These are phyloP conservation scores for Magallana gigas DNA, from an alignment of 1,140 invertebrate species.

Conservation along the genomic window DNA sequence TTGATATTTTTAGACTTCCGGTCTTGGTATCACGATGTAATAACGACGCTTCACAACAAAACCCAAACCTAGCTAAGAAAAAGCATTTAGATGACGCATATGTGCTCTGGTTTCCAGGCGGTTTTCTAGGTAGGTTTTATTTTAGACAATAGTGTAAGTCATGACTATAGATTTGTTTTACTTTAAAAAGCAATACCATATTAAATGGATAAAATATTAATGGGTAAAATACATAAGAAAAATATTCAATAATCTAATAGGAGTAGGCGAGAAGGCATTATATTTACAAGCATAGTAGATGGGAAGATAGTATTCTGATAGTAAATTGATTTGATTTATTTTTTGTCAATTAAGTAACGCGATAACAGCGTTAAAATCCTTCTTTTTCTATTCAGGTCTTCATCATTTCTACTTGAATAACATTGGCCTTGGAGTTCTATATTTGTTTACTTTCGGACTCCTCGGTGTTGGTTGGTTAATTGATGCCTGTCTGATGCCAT, in stretches of 20 bases:
- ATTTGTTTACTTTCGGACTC: constrained; percentile 71
- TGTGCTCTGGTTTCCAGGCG: constrained; percentile 55
- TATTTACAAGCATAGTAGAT: background rate
- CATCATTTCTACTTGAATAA: constrained; percentile 71
- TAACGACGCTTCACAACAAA: constrained; percentile 42
- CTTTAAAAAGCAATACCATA: background rate
- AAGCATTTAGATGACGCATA: constrained; percentile 59
- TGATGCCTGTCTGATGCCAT: constrained; percentile 68
- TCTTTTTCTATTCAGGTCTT: constrained; percentile 60
- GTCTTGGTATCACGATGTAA: constrained; percentile 65
- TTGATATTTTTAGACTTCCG: constrained; percentile 69
- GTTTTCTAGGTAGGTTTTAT: constrained; percentile 57
- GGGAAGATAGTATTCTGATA: background rate
- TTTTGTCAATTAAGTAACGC: background rate
- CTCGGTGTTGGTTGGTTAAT: constrained; percentile 70
- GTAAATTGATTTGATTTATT: background rate
- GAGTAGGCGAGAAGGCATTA: background rate
- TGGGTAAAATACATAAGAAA: background rate
- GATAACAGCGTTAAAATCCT: background rate
- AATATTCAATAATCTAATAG: background rate
- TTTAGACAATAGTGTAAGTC: background rate
- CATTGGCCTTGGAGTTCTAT: constrained; percentile 61
- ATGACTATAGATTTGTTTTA: background rate
- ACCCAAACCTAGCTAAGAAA: constrained; percentile 19
- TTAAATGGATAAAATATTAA: background rate